A percentile compares a stretch with the other conserved stretches of the same genome.
Evolutionary conservation across 1,140 invertebrate genomes (phyloP).

Genomic region (Telenomus remus): DNA sequence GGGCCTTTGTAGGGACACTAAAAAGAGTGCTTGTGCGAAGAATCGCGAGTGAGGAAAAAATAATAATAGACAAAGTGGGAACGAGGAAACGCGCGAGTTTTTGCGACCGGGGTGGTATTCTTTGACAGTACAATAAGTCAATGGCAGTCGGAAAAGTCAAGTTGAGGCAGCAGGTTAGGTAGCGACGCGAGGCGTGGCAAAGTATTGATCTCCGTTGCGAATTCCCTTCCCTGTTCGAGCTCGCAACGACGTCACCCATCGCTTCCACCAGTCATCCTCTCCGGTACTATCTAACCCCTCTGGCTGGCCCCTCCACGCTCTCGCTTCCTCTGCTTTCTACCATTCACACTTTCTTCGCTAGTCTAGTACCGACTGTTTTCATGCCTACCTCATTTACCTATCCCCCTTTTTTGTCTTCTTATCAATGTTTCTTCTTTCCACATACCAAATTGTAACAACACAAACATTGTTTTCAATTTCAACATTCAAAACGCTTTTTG

Average conservation of each 20-base stretch:
- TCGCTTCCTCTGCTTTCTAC: background rate
- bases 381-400: no score
- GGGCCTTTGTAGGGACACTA: constrained; percentile 18
- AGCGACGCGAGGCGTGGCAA: constrained; percentile 71
- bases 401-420: no score
- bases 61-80: background rate
- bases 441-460: no score
- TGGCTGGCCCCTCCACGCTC: constrained; percentile 32
- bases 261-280: constrained; percentile 62
- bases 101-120: constrained; percentile 15
- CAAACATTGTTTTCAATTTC: no score
- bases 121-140: constrained; percentile 45
- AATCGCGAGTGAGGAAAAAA: background rate
- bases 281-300: constrained; percentile 47
- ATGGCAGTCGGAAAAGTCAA: constrained; percentile 62
- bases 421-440: no score
- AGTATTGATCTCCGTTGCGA: constrained; percentile 71
- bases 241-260: constrained; percentile 66
- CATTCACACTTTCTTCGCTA: constrained; percentile 6
- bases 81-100: background rate
- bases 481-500: no score
- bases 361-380: background rate
- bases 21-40: background rate
- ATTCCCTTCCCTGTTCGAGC: constrained; percentile 64
- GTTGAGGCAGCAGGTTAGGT: constrained; percentile 62